Conservation (phyloP, 2,797 vertebrate species). For the Leptoclinus maculatus region DNA sequence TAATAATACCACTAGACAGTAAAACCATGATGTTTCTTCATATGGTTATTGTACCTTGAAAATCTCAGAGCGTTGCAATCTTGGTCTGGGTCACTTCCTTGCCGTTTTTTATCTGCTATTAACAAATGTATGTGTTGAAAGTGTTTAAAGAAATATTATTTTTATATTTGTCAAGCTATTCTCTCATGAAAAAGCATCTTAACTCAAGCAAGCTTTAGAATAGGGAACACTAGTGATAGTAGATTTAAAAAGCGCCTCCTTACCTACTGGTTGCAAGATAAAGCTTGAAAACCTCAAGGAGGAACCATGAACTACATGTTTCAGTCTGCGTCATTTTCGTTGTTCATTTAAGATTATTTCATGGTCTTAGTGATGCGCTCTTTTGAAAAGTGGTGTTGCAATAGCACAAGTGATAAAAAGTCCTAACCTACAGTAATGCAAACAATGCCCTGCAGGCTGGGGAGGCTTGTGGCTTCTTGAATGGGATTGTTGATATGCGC, state of each 20-base stretch:
- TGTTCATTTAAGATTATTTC: not conserved
- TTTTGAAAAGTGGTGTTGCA: not conserved
- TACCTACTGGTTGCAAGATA: not conserved
- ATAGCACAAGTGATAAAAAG: not conserved
- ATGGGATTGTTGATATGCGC: not conserved
- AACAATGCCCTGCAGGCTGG: not conserved
- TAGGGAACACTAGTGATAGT: not conserved
- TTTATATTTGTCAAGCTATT: constrained; percentile 1
- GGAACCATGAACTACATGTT: not conserved
- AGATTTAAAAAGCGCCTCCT: not conserved
- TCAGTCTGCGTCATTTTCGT: not conserved
- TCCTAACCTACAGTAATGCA: not conserved
- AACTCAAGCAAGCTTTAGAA: not conserved
- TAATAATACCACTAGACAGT: not conserved
- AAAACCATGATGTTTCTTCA: not conserved
- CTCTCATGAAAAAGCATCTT: not conserved
- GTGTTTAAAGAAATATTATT: not conserved
- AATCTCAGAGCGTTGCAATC: not conserved
- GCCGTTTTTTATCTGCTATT: not conserved
- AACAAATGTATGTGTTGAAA: not conserved
- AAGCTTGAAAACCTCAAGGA: not conserved
- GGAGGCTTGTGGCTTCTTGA: not conserved
- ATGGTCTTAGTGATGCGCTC: not conserved
- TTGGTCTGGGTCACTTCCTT: not conserved
- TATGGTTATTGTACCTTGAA: not conserved